Conservation (phyloP, 1,140 invertebrate species). For the Sipha flava region DNA sequence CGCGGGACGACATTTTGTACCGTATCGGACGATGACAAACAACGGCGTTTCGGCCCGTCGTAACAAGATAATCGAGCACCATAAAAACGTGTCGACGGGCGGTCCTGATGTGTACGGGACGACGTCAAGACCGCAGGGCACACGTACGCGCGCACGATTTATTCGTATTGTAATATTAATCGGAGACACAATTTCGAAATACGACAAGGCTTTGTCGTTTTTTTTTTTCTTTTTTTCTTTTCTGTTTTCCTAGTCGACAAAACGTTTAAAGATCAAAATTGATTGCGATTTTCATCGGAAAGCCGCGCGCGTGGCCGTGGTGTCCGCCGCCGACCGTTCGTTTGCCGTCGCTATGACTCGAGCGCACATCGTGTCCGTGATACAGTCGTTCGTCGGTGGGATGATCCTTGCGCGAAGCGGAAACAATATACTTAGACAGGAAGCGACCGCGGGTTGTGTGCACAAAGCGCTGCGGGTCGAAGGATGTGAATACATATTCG, state of each 20-base stretch:
- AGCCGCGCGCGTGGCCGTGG: too few relatives aligned
- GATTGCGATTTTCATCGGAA: too few relatives aligned
- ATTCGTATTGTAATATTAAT: not conserved
- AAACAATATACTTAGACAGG: not conserved
- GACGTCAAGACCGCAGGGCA: not conserved
- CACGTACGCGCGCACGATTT: not conserved
- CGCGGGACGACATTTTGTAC: not conserved
- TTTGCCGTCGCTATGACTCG: too few relatives aligned
- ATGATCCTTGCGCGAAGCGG: too few relatives aligned
- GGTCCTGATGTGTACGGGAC: not conserved
- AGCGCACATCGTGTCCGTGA: too few relatives aligned
- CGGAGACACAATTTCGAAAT: not conserved
- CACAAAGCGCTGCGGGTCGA: not conserved
- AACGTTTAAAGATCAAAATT: too few relatives aligned
- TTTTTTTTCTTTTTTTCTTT: too few relatives aligned
- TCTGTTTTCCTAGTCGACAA: too few relatives aligned
- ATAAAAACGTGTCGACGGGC: constrained; percentile 14
- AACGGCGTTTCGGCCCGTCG: not conserved
- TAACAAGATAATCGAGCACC: constrained; percentile 31
- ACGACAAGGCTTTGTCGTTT: not conserved
- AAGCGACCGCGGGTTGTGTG: not conserved
- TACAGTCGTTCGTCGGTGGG: too few relatives aligned
- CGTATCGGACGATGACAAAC: constrained; percentile 28
- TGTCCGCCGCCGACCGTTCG: too few relatives aligned
- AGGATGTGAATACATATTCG: not conserved